Conservation (phyloP, 2,113 vertebrate species). For the Ranitomeya imitator region DNA sequence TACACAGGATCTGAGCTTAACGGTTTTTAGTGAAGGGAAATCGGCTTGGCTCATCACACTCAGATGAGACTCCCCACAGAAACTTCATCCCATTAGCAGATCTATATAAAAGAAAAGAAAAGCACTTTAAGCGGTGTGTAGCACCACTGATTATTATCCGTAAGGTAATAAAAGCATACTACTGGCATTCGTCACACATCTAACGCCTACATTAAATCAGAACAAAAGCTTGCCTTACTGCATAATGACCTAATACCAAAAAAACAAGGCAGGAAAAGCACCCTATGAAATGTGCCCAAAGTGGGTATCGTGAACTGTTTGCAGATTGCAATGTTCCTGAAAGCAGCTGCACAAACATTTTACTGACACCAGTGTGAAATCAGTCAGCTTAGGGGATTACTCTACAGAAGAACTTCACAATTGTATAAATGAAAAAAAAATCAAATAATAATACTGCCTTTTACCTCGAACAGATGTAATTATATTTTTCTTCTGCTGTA, state of each 20-base stretch:
- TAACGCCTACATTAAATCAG: constrained; percentile 14
- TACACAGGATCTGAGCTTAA: constrained; percentile 24
- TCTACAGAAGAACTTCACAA: constrained; percentile 33
- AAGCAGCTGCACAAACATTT: constrained; percentile 60
- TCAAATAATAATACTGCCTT: constrained; percentile 37
- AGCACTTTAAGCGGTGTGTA: constrained; percentile 18
- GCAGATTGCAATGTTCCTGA: background rate
- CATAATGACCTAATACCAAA: background rate
- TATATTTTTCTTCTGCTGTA: constrained; percentile 22
- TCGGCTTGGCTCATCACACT: background rate
- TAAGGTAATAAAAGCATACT: constrained; percentile 13
- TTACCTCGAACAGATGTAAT: constrained; percentile 20
- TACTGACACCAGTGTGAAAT: constrained; percentile 19
- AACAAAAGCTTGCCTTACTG: constrained; percentile 34
- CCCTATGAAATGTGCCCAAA: constrained; percentile 3
- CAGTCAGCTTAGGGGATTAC: constrained; percentile 22
- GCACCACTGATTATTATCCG: background rate
- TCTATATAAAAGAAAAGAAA: constrained; percentile 39
- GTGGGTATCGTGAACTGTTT: constrained; percentile 58
- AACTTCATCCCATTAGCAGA: constrained; percentile 46
- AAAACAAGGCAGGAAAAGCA: background rate
- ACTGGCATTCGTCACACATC: constrained; percentile 15
- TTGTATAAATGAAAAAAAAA: constrained; percentile 21
- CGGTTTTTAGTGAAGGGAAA: constrained; percentile 35
- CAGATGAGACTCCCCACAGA: constrained; percentile 42